Percentiles rank a stretch among this genome's conserved stretches.
Conservation (phyloP, 2,797 vertebrate genomes). For the Lithobates pipiens region DNA sequence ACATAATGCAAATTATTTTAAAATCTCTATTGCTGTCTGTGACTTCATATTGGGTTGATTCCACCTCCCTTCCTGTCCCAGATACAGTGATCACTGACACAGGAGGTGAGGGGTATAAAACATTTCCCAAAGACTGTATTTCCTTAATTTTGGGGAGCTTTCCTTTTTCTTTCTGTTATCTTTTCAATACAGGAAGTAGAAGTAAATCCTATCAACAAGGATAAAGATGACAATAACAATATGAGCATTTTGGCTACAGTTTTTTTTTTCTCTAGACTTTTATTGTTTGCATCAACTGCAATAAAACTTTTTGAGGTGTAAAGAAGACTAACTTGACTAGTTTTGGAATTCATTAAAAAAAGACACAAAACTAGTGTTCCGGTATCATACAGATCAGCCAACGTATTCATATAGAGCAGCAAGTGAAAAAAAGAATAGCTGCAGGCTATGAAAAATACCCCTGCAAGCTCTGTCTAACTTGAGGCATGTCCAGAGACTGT, state of each 20-base stretch:
- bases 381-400: neutral
- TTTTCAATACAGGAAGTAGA: neutral
- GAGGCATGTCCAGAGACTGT: slow-evolving; percentile 18
- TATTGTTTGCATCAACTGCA: neutral
- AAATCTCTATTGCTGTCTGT: too few species aligned
- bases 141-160: too few species aligned
- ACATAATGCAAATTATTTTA: too few species aligned
- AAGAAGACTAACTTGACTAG: neutral
- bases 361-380: neutral
- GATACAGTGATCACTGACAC: too few species aligned
- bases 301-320: neutral
- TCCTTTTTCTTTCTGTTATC: too few species aligned
- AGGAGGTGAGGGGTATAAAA: too few species aligned
- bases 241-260: too few species aligned
- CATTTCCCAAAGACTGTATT: too few species aligned
- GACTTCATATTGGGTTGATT: too few species aligned
- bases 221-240: neutral
- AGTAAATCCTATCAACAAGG: neutral
- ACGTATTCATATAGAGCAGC: neutral
- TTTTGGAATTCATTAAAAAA: neutral
- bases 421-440: slow-evolving; percentile 15
- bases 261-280: neutral
- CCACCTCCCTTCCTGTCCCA: too few species aligned
- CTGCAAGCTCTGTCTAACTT: slow-evolving; percentile 3
- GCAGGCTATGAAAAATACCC: slow-evolving; percentile 22